Percentiles rank a stretch among this genome's conserved stretches.
phyloP scores from a whole-genome alignment of 2,797 vertebrate genomes.

The Helostoma temminkii region DNA sequence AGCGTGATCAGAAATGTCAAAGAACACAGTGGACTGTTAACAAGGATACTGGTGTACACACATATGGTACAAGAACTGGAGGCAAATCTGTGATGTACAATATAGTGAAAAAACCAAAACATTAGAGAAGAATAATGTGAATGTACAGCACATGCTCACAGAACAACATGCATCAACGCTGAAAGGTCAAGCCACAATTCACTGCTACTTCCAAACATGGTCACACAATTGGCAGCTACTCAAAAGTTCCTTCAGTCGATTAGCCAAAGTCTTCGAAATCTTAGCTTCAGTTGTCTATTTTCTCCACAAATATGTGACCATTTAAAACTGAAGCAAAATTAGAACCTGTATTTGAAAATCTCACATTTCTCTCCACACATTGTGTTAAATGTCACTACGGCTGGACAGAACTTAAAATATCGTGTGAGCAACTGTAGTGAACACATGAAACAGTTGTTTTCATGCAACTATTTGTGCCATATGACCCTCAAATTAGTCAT shows the following conservation, averaged over 20 bases:
- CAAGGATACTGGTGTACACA: not conserved
- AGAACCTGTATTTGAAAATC: not conserved
- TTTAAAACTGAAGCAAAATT: constrained; percentile 6
- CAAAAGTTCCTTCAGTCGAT: constrained; percentile 18
- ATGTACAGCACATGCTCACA: not conserved
- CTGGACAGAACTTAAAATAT: too few relatives aligned
- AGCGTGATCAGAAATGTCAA: constrained; percentile 34
- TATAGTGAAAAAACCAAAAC: too few relatives aligned
- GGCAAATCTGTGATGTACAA: too few relatives aligned
- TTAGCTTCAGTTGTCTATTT: not conserved
- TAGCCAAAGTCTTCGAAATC: not conserved
- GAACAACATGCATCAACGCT: not conserved
- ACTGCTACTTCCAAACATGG: not conserved
- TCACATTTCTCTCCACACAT: not conserved
- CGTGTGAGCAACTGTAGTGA: too few relatives aligned
- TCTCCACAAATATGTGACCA: not conserved
- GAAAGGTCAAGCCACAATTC: not conserved
- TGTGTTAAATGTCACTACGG: constrained; percentile 7
- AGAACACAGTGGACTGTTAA: constrained; percentile 4
- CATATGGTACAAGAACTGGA: not conserved
- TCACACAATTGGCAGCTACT: not conserved
- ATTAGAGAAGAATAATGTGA: too few relatives aligned
- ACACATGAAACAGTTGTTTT: too few relatives aligned
- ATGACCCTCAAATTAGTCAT: too few relatives aligned
- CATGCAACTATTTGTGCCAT: too few relatives aligned